Percentiles rank a stretch among this genome's conserved stretches.
Evolutionary conservation across 2,113 vertebrate genomes (phyloP).

Genomic region (Gopherus flavomarginatus): DNA sequence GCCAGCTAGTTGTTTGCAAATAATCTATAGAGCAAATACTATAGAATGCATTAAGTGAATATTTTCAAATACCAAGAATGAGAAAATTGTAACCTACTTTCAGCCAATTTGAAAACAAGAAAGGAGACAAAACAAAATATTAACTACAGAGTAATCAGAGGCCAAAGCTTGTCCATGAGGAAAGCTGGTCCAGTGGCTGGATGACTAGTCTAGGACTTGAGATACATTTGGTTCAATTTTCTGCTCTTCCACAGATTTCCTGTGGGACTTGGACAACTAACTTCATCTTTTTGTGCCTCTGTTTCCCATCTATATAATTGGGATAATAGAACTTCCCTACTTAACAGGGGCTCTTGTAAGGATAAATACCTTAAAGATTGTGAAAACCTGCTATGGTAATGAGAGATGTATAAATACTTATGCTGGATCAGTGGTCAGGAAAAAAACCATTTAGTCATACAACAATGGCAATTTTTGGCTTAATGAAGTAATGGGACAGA

Average conservation of each 20-base stretch:
- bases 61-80: not conserved
- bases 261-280: no score
- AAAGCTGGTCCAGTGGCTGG: no score
- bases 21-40: not conserved
- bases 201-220: no score
- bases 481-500: no score
- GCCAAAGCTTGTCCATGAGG: no score
- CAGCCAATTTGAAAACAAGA: not conserved
- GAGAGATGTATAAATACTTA: not conserved
- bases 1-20: not conserved
- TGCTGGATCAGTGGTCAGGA: not conserved
- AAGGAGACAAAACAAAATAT: not conserved
- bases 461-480: not conserved
- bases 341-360: not conserved
- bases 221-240: no score
- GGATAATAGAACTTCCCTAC: not conserved
- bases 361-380: rapidly evolving
- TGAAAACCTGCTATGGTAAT: not conserved
- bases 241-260: no score
- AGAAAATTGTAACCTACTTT: not conserved
- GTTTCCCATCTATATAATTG: not conserved
- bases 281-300: no score
- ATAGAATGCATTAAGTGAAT: not conserved
- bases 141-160: no score
- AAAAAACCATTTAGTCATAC: not conserved